phyloP scores from a whole-genome alignment of 2,113 vertebrate species.

The Cathartes aura region DNA sequence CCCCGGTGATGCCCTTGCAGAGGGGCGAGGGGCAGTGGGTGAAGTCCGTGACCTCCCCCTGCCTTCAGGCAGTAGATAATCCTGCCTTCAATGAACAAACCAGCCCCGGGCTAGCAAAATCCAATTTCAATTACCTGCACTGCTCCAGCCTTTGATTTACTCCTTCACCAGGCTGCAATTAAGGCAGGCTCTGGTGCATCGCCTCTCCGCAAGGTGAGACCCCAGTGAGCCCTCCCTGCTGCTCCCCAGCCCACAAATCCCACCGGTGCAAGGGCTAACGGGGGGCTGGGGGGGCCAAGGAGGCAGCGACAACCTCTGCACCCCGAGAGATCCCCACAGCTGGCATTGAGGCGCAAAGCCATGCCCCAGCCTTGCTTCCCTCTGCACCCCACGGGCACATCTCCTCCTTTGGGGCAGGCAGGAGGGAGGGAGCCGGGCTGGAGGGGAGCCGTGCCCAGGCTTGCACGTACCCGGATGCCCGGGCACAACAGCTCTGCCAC shows the following conservation, averaged over 20 bases:
- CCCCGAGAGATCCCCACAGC: background rate
- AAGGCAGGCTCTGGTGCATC: background rate
- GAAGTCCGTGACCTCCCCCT: background rate
- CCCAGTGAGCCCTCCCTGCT: background rate
- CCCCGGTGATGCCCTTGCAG: fast-evolving
- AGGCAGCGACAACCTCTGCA: background rate
- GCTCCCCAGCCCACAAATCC: background rate
- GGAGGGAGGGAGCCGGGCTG: background rate
- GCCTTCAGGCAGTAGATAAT: background rate
- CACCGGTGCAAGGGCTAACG: background rate
- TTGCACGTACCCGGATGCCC: fast-evolving
- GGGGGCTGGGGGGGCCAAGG: background rate
- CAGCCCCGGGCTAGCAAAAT: background rate
- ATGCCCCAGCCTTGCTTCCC: background rate
- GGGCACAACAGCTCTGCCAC: background rate
- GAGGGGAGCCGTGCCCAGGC: background rate
- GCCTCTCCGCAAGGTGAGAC: fast-evolving
- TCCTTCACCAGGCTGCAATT: background rate
- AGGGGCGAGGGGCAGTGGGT: background rate
- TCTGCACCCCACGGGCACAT: background rate
- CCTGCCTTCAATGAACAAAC: background rate
- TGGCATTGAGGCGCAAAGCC: background rate
- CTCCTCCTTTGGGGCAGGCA: background rate
- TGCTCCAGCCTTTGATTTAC: background rate
- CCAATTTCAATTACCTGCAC: background rate